Conservation (phyloP, 2,797 vertebrate genomes). For the Kryptolebias ocellatus region DNA sequence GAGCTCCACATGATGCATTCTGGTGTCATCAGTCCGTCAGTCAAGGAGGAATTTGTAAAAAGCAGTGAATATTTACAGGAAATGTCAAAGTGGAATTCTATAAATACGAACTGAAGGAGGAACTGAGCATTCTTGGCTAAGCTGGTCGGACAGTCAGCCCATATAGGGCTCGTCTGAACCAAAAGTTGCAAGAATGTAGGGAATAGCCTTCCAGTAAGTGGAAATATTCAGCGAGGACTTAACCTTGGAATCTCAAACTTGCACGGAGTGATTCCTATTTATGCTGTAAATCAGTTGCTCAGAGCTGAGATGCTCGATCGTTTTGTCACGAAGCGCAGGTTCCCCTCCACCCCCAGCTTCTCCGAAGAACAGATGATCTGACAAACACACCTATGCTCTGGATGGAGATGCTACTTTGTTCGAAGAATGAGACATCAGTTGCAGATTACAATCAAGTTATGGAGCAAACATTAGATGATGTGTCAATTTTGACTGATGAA, state of each 20-base stretch:
- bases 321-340: conserved; percentile 30
- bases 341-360: not conserved
- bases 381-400: not conserved
- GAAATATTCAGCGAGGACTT: conserved; percentile 80
- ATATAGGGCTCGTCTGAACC: conserved; percentile 83
- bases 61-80: conserved; percentile 14
- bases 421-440: conserved; percentile 3
- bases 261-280: conserved; percentile 67
- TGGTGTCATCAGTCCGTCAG: conserved; percentile 1
- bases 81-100: not conserved
- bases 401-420: not conserved
- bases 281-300: conserved; percentile 70
- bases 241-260: conserved; percentile 78
- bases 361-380: conserved; percentile 16
- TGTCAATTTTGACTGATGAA: too few relatives aligned
- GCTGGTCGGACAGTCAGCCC: conserved; percentile 72
- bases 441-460: not conserved
- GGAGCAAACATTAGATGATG: too few relatives aligned
- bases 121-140: conserved; percentile 56
- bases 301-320: conserved; percentile 20
- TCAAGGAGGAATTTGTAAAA: conserved; percentile 1
- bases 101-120: conserved; percentile 10
- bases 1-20: not conserved
- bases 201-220: conserved; percentile 68
- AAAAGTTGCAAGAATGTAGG: conserved; percentile 77